Percentiles rank a stretch among this genome's conserved stretches.
phyloP scores from a whole-genome alignment of 2,888 invertebrate species.

The Diarsia dahlii region DNA sequence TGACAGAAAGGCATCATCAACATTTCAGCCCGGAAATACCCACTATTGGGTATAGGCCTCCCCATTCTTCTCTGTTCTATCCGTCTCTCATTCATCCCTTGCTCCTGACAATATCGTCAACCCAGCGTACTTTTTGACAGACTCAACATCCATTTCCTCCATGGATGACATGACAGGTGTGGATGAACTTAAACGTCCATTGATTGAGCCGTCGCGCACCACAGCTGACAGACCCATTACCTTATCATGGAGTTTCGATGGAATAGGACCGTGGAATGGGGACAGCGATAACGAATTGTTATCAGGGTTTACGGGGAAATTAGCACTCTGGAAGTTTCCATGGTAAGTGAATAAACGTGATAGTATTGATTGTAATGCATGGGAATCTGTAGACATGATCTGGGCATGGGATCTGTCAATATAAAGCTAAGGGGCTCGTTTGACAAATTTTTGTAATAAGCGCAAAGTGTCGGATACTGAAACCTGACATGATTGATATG shows the following conservation, averaged over 20 bases:
- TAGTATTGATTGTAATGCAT: not conserved
- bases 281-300: slow-evolving; percentile 45
- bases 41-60: no score
- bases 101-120: no score
- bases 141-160: slow-evolving; percentile 9
- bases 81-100: no score
- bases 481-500: slow-evolving; percentile 47
- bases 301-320: slow-evolving; percentile 17
- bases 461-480: slow-evolving; percentile 30
- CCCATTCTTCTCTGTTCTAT: no score
- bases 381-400: not conserved
- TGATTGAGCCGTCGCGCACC: not conserved
- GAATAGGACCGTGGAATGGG: slow-evolving; percentile 37
- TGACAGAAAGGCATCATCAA: not conserved
- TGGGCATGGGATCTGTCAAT: not conserved
- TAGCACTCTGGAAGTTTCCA: slow-evolving; percentile 20
- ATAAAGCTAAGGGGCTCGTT: not conserved
- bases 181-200: not conserved
- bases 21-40: no score
- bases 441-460: slow-evolving; percentile 35
- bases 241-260: slow-evolving; percentile 45
- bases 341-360: not conserved
- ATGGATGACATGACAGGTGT: slow-evolving; percentile 13
- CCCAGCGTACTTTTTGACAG: no score
- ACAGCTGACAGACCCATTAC: slow-evolving; percentile 46